These are phyloP conservation scores for Copidosoma floridanum DNA, from an alignment of 1,140 invertebrate genomes.

Conservation along the genomic window DNA sequence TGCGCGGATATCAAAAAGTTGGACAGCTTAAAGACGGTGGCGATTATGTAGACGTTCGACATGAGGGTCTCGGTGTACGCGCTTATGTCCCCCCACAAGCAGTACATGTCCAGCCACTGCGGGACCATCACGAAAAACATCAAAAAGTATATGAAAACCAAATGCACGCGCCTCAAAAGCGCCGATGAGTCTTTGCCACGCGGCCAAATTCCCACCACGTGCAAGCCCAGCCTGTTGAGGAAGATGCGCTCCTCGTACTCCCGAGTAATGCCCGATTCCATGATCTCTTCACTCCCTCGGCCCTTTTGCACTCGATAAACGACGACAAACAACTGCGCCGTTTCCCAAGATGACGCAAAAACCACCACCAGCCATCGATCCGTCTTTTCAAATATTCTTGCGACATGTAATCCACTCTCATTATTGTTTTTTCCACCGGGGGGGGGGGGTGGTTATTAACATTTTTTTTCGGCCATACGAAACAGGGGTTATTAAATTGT, in stretches of 20 bases:
- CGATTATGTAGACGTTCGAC: background rate
- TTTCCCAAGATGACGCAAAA: too few relatives aligned
- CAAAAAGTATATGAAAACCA: background rate
- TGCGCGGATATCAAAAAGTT: background rate
- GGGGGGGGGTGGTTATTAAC: too few relatives aligned
- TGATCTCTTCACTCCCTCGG: slow-evolving; percentile 4
- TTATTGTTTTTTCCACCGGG: too few relatives aligned
- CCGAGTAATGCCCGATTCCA: background rate
- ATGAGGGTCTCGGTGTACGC: background rate
- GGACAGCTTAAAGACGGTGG: background rate
- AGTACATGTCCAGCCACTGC: slow-evolving; percentile 15
- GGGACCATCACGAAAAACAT: background rate
- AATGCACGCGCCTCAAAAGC: background rate
- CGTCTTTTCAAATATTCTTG: too few relatives aligned
- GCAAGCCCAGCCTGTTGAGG: background rate
- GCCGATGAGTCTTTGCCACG: background rate
- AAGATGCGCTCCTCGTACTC: background rate
- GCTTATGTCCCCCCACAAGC: slow-evolving; percentile 5
- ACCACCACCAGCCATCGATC: too few relatives aligned
- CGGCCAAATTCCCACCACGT: background rate
- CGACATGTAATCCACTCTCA: too few relatives aligned
- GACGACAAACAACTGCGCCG: too few relatives aligned
- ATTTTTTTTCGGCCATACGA: too few relatives aligned
- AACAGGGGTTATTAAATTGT: too few relatives aligned
- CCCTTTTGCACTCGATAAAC: background rate